A percentile compares a stretch with the other conserved stretches of the same genome.
Evolutionary conservation across 1,140 invertebrate genomes (phyloP).

Genomic region (Caenorhabditis brenneri): DNA sequence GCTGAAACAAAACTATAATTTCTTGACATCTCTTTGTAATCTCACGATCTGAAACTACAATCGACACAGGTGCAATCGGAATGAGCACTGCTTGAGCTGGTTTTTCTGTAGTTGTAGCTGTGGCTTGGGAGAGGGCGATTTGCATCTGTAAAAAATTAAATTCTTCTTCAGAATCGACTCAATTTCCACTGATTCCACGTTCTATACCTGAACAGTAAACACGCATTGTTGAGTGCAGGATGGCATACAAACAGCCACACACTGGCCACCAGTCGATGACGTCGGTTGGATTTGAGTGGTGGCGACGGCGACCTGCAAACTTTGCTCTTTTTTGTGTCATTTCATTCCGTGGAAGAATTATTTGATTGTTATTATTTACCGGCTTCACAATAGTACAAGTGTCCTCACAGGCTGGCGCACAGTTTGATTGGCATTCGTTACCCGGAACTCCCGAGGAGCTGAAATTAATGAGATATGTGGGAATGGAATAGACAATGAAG

Average conservation of each 20-base stretch:
- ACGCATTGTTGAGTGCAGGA: conserved; percentile 42
- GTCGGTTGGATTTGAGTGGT: conserved; percentile 23
- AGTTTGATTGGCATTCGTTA: conserved; percentile 28
- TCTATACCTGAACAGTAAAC: conserved; percentile 24
- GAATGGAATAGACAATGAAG: too few species aligned
- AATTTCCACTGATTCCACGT: background rate
- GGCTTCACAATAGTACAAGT: conserved; percentile 42
- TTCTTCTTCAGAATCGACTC: background rate
- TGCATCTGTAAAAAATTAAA: background rate
- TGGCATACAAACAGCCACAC: conserved; percentile 44
- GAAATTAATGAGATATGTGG: background rate
- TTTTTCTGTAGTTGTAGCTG: background rate
- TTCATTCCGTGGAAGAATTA: too few species aligned
- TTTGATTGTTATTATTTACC: background rate
- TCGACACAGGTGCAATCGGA: background rate
- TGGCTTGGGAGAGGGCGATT: background rate
- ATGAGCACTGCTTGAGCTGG: background rate
- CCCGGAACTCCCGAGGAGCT: conserved; percentile 35
- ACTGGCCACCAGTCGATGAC: conserved; percentile 34
- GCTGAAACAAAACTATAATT: background rate
- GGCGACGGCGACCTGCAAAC: conserved; percentile 29
- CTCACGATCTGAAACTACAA: background rate
- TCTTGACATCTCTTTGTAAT: background rate
- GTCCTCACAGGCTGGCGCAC: conserved; percentile 32
- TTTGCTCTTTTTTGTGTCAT: conserved; percentile 15